Percentiles rank a stretch among this genome's conserved stretches.
Conservation (phyloP, 2,113 vertebrate genomes). For the Aphyosemion australe region DNA sequence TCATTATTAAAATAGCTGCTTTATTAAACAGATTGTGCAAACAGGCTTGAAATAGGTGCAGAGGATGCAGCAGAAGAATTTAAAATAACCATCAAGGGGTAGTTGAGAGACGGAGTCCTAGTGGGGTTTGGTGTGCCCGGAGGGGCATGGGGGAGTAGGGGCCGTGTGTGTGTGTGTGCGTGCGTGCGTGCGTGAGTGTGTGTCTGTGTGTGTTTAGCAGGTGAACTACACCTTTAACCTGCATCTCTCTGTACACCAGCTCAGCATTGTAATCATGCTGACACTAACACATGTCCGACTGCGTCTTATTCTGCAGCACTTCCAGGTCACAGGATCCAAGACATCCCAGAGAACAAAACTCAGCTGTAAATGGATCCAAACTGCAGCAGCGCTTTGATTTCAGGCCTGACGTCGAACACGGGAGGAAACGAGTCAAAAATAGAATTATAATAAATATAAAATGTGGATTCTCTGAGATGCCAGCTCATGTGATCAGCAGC, state of each 20-base stretch:
- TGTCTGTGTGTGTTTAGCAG: neutral
- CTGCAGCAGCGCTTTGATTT: neutral
- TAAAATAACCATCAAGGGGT: too few species aligned
- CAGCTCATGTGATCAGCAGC: neutral
- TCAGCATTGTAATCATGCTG: neutral
- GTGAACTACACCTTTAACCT: constrained; percentile 21
- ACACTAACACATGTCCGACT: neutral
- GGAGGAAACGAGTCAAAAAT: neutral
- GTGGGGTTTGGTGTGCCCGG: too few species aligned
- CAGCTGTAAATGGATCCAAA: neutral
- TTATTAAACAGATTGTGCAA: too few species aligned
- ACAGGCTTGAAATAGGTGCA: too few species aligned
- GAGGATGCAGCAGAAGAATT: too few species aligned
- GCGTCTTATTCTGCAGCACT: neutral
- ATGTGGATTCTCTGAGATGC: neutral
- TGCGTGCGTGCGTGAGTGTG: too few species aligned
- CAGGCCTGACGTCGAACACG: neutral
- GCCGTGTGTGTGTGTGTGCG: too few species aligned
- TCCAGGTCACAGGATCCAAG: neutral
- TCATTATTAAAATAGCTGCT: too few species aligned
- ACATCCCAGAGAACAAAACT: neutral
- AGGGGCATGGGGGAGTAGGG: too few species aligned
- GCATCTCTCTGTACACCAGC: neutral
- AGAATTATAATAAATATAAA: neutral
- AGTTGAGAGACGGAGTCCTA: too few species aligned